Percentiles rank a stretch among this genome's conserved stretches.
These are phyloP conservation scores for Rhinogobius similis DNA, from an alignment of 2,113 vertebrate species.

Conservation along the genomic window DNA sequence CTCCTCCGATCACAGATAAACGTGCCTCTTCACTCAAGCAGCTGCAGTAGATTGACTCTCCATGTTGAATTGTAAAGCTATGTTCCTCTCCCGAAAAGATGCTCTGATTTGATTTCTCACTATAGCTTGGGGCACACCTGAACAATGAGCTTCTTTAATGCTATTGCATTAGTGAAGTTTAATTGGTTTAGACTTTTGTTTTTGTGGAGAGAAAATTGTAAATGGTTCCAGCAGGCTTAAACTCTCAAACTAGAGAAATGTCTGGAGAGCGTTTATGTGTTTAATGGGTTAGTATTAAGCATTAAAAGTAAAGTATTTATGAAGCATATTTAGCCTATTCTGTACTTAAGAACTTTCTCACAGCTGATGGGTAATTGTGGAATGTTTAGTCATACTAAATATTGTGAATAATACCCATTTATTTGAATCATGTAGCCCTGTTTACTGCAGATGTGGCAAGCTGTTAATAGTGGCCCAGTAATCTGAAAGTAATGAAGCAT, in stretches of 20 bases:
- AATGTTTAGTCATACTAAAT: not conserved
- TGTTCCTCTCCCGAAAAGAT: constrained; percentile 5
- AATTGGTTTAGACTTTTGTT: constrained; percentile 9
- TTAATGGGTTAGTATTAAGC: not conserved
- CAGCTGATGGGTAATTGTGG: not conserved
- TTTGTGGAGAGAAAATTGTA: not conserved
- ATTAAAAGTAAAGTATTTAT: not conserved
- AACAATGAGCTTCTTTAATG: constrained; percentile 6
- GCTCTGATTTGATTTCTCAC: constrained; percentile 5
- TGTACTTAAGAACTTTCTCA: not conserved
- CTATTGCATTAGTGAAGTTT: not conserved
- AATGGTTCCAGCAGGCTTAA: constrained; percentile 1
- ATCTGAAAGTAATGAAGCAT: constrained; percentile 35
- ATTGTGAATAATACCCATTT: not conserved
- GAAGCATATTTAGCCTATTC: not conserved
- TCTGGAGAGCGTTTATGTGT: not conserved
- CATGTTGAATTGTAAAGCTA: not conserved
- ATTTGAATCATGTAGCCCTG: not conserved
- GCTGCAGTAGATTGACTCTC: not conserved
- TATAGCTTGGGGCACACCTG: not conserved
- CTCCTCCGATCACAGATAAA: constrained; percentile 7
- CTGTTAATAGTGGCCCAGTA: constrained; percentile 13
- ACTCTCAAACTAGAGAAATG: not conserved
- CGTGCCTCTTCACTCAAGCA: constrained; percentile 3
- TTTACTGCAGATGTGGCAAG: constrained; percentile 11